These are phyloP conservation scores for Myotis davidii DNA, from an alignment of 2,113 vertebrate species.

Conservation along the genomic window DNA sequence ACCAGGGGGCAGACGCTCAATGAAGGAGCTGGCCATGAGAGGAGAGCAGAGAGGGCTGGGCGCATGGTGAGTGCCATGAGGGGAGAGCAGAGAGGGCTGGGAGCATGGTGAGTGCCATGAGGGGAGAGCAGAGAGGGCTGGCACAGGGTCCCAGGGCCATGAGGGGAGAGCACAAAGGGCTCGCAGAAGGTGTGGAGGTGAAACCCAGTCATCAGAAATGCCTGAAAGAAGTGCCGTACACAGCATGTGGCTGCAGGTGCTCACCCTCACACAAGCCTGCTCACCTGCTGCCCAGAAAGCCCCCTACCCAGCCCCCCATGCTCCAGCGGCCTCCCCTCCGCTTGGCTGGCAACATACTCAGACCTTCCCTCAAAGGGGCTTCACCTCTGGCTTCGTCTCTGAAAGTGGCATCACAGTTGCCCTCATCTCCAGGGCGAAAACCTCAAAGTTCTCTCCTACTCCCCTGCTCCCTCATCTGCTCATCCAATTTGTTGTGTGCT, in stretches of 20 bases:
- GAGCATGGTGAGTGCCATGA: too few relatives aligned
- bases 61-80: too few relatives aligned
- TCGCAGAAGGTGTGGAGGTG: background rate
- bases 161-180: background rate
- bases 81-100: too few relatives aligned
- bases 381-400: background rate
- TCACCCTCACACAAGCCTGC: background rate
- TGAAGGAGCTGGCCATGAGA: too few relatives aligned
- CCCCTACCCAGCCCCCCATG: background rate
- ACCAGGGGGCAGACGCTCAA: too few relatives aligned
- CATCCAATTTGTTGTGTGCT: background rate
- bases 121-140: too few relatives aligned
- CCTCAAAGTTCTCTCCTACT: constrained; percentile 11
- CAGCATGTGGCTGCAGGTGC: background rate
- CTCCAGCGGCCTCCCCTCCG: background rate
- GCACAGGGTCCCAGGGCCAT: too few relatives aligned
- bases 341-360: too few relatives aligned
- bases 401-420: background rate
- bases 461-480: constrained; percentile 59
- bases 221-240: background rate
- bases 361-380: background rate
- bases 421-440: background rate
- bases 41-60: background rate
- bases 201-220: background rate
- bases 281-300: background rate